Percentiles rank a stretch among this genome's conserved stretches.
phyloP scores from a whole-genome alignment of 2,888 invertebrate species.

The Mechanitis messenoides region DNA sequence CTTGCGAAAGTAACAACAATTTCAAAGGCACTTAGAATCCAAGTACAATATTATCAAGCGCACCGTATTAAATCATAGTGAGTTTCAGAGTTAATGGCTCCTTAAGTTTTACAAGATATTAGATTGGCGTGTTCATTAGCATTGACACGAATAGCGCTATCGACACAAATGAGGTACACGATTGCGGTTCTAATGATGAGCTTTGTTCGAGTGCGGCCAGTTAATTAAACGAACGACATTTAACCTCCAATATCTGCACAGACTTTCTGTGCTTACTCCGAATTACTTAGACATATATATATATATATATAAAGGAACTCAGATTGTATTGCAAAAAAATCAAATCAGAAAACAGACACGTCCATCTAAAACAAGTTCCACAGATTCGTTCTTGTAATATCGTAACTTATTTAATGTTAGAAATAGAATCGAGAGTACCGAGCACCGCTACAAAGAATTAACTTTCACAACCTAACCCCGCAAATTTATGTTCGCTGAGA shows the following conservation, averaged over 20 bases:
- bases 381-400: constrained; percentile 75
- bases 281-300: not conserved
- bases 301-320: constrained; percentile 23
- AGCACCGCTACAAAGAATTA: constrained; percentile 70
- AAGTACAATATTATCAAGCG: not conserved
- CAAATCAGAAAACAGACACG: constrained; percentile 60
- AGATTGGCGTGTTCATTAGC: constrained; percentile 60
- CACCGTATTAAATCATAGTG: not conserved
- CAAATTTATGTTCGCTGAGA: constrained; percentile 71
- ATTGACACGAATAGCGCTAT: constrained; percentile 58
- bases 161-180: constrained; percentile 43
- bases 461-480: constrained; percentile 74
- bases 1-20: too few species aligned
- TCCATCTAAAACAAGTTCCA: constrained; percentile 63
- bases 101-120: constrained; percentile 44
- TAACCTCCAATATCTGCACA: constrained; percentile 24
- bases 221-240: constrained; percentile 44
- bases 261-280: constrained; percentile 13
- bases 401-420: constrained; percentile 76
- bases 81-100: constrained; percentile 15
- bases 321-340: constrained; percentile 53
- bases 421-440: constrained; percentile 59
- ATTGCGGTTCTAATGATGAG: constrained; percentile 37
- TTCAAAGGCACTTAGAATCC: too few species aligned
- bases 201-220: constrained; percentile 37